phyloP scores from a whole-genome alignment of 2,888 invertebrate species.

The Pediacus dermestoides region DNA sequence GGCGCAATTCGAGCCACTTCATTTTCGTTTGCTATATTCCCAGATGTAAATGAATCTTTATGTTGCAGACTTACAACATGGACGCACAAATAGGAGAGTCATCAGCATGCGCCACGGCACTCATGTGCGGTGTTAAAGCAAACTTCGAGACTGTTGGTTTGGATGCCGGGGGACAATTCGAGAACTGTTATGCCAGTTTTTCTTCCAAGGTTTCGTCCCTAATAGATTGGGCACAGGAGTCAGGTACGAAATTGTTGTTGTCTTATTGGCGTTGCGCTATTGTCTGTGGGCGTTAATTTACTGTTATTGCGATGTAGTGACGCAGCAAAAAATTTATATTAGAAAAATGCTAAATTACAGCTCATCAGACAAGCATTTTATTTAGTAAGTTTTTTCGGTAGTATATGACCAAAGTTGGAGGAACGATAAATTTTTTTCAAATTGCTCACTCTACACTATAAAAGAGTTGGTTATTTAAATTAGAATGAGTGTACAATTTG shows the following conservation, averaged over 20 bases:
- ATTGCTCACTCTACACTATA: no score
- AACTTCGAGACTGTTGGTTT: conserved; percentile 62
- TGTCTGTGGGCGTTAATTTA: no score
- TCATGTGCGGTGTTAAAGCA: conserved; percentile 65
- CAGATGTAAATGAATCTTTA: conserved; percentile 21
- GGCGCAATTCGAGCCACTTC: conserved; percentile 3
- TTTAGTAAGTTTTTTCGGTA: no score
- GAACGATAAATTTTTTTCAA: no score
- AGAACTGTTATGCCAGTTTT: conserved; percentile 57
- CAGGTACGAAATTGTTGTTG: conserved; percentile 49
- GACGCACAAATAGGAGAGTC: conserved; percentile 67
- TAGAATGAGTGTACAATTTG: no score
- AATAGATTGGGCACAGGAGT: conserved; percentile 59
- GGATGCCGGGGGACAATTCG: conserved; percentile 57
- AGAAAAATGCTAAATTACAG: no score
- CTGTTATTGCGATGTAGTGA: no score
- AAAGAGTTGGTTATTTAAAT: no score
- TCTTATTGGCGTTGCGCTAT: background rate
- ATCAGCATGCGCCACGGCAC: conserved; percentile 65
- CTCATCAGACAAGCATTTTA: no score
- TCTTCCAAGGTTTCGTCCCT: conserved; percentile 56
- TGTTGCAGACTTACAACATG: conserved; percentile 62
- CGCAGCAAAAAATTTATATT: no score
- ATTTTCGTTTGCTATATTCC: background rate
- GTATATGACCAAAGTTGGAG: no score